Evolutionary conservation across 2,888 invertebrate species (phyloP).

Genomic region (Himalopsyche japonica): DNA sequence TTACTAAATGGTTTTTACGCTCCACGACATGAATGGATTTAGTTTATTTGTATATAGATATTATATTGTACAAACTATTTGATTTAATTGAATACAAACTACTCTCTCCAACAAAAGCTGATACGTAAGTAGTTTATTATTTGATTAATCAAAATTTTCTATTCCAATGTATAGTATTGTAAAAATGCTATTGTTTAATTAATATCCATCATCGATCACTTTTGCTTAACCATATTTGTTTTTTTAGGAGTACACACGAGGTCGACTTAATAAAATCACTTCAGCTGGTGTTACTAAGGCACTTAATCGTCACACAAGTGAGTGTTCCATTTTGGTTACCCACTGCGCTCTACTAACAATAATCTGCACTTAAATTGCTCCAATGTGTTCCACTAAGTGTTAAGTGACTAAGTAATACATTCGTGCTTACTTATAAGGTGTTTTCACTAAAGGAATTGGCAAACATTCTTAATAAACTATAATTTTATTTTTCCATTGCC

Average conservation of each 20-base stretch:
- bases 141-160: too few species aligned
- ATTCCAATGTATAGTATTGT: too few species aligned
- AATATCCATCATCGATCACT: neutral
- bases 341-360: neutral
- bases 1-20: too few species aligned
- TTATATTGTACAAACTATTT: too few species aligned
- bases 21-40: too few species aligned
- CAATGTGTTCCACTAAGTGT: slow-evolving; percentile 4
- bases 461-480: neutral
- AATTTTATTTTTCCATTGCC: too few species aligned
- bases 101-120: too few species aligned
- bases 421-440: neutral
- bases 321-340: neutral
- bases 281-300: neutral
- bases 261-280: neutral
- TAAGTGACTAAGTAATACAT: neutral
- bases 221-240: neutral
- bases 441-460: neutral
- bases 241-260: neutral
- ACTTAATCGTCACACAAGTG: neutral
- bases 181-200: too few species aligned
- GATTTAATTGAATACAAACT: too few species aligned
- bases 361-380: slow-evolving; percentile 23
- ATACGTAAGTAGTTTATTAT: too few species aligned
- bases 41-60: too few species aligned